Evolutionary conservation across 2,797 vertebrate genomes (phyloP).

Genomic region (Prionace glauca): DNA sequence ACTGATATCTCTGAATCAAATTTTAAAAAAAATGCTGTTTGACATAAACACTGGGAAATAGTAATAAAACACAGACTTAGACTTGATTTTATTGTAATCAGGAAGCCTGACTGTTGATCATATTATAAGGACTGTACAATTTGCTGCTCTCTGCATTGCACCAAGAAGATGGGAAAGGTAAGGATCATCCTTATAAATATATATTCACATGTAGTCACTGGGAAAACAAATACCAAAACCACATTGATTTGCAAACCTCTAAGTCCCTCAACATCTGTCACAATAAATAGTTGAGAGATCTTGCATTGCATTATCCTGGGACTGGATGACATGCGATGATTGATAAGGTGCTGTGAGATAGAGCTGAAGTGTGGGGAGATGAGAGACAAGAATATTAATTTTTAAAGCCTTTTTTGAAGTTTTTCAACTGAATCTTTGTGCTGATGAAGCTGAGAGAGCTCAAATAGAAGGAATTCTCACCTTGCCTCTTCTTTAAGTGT

Average conservation of each 20-base stretch:
- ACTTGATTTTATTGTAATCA: neutral
- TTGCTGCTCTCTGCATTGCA: neutral
- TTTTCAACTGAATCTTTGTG: neutral
- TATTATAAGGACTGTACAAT: neutral
- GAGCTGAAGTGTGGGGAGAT: neutral
- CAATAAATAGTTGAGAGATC: neutral
- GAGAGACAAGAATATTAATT: neutral
- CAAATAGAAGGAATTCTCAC: neutral
- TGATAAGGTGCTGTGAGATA: slow-evolving; percentile 10
- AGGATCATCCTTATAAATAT: slow-evolving; percentile 3
- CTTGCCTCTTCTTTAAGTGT: neutral
- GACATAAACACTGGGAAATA: slow-evolving; percentile 5
- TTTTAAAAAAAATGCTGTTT: neutral
- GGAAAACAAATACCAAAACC: neutral
- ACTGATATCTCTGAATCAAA: neutral
- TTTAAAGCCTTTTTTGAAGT: neutral
- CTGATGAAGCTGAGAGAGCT: neutral
- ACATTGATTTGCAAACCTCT: slow-evolving; percentile 15
- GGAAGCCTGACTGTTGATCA: neutral
- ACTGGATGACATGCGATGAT: neutral
- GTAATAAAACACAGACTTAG: neutral
- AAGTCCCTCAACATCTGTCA: slow-evolving; percentile 19
- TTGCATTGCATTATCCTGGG: neutral
- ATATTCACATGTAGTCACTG: slow-evolving; percentile 27
- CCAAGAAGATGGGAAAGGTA: neutral